Base-by-base conservation (phyloP, 2,797 vertebrate genomes). In the Sitta carolinensis region DNA sequence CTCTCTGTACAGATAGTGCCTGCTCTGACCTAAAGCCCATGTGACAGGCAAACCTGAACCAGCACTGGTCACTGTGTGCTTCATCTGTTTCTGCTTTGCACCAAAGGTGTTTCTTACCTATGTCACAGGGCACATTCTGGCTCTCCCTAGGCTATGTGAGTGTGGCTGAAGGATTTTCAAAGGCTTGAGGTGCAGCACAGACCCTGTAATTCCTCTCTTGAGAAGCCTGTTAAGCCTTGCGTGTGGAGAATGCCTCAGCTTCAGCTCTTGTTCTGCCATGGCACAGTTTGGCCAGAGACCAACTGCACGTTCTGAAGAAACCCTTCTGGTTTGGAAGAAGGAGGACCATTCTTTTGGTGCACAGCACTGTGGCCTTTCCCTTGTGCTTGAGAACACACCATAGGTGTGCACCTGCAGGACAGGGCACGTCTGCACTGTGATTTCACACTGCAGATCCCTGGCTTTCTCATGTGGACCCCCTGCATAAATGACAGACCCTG, bases 11-110 rank as follows among this genome's bases (percentile, higher is more conserved):
- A 61, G 22, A 3, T 3, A 16, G 34, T 17, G 13, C 21, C 67
- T 64, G 42, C 50, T 84, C 50, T 81, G 57, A 23, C 52, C 59
- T 52, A 6, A 75, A 87, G 51, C 47, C 47, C 48, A 0, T 34
- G 32, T 30, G 63, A 72, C 26, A 42, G 62, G 26, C 47, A 57
- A 27, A 84, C 23, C 42, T 52, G 11, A 75, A 38, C 34, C 38
- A 36, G 55, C 23, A 57, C 17, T n/a, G 11, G 18, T 2, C 5
- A 0, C 54, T 29, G 3, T 2, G 9, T 45, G 26, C 58, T 59
- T 27, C 11, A 48, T 11, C 40, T n/a, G 9, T 11, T 36, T 38
- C 76, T 83, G 42, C 4, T 61, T 40, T 69, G 77, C 34, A 54
- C 42, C 73, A 58, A 25, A 83, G 23, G 16, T 50, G 32, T 64